Percentiles rank a stretch among this genome's conserved stretches.
Conservation (phyloP, 2,797 vertebrate species). For the Sebastes iracundus region DNA sequence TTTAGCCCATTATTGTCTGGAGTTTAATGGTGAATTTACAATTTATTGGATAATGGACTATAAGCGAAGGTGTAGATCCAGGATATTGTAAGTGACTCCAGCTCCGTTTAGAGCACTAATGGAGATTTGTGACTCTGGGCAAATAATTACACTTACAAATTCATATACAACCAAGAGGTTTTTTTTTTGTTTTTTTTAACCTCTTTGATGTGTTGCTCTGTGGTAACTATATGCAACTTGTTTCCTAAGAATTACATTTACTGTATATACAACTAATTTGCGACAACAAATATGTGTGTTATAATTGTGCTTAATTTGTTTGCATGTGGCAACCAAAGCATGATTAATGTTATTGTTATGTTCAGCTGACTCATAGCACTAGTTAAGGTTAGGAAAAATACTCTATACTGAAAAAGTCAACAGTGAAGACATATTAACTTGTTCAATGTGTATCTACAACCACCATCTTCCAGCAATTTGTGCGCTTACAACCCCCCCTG, state of each 20-base stretch:
- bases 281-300: background rate
- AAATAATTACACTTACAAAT: background rate
- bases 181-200: background rate
- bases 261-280: background rate
- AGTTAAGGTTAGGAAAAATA: too few relatives aligned
- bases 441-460: background rate
- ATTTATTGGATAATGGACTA: constrained; percentile 22
- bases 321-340: background rate
- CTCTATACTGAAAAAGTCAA: too few relatives aligned
- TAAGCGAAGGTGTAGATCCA: constrained; percentile 13
- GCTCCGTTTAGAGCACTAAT: constrained; percentile 1
- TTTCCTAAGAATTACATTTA: background rate
- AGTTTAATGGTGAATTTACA: constrained; percentile 23
- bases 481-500: background rate
- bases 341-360: background rate
- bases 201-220: background rate
- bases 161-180: background rate
- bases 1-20: constrained; percentile 10
- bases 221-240: background rate
- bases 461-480: background rate
- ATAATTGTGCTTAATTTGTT: background rate
- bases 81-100: constrained; percentile 16
- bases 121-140: background rate
- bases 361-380: background rate
- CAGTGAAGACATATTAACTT: background rate